These are phyloP conservation scores for Chrysotoxum bicinctum DNA, from an alignment of 2,888 invertebrate species.

Conservation along the genomic window DNA sequence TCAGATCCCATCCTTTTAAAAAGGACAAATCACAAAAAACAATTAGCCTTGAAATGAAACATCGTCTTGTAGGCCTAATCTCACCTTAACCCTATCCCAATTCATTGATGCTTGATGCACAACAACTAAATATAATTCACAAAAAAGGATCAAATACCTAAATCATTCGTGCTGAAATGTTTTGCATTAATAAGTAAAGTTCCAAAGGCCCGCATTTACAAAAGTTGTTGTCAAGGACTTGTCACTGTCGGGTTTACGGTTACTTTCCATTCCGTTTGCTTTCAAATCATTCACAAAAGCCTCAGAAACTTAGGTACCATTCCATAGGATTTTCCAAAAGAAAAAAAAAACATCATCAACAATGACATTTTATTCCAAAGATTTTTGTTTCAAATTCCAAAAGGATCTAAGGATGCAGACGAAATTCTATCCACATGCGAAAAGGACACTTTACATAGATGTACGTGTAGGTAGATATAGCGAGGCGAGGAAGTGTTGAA, in stretches of 20 bases:
- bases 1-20: too few species aligned
- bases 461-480: neutral
- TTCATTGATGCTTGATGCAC: too few species aligned
- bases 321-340: neutral
- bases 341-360: neutral
- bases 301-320: neutral
- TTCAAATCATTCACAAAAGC: constrained; percentile 19
- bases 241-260: constrained; percentile 32
- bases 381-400: constrained; percentile 64
- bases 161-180: neutral
- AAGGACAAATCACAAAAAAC: too few species aligned
- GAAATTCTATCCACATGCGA: constrained; percentile 48
- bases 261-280: constrained; percentile 26
- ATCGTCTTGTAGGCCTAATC: too few species aligned
- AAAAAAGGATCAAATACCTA: constrained; percentile 58
- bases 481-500: constrained; percentile 53
- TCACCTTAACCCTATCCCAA: too few species aligned
- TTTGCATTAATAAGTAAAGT: constrained; percentile 42
- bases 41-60: too few species aligned
- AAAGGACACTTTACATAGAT: neutral
- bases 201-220: constrained; percentile 30
- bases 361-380: constrained; percentile 31
- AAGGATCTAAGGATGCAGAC: constrained; percentile 57
- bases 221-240: constrained; percentile 45
- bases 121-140: too few species aligned